Evolutionary conservation across 2,888 invertebrate genomes (phyloP).

Genomic region (Zaprionus obscuricornis): DNA sequence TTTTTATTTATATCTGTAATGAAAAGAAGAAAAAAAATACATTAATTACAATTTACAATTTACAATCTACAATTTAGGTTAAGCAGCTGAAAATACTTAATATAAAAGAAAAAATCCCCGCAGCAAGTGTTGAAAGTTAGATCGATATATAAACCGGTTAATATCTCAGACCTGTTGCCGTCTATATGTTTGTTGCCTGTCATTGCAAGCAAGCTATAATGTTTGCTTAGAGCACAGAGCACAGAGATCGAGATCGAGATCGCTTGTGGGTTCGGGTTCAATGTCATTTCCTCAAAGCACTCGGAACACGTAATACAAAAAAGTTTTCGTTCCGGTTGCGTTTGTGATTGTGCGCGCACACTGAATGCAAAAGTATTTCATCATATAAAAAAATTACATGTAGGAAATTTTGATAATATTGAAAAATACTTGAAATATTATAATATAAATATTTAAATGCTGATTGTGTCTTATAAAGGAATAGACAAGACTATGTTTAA

Average conservation of each 20-base stretch:
- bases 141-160: conserved; percentile 33
- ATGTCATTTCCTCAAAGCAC: conserved; percentile 64
- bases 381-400: conserved; percentile 3
- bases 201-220: conserved; percentile 21
- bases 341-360: conserved; percentile 1
- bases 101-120: conserved; percentile 11
- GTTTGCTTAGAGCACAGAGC: conserved; percentile 1
- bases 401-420: not conserved
- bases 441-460: no score
- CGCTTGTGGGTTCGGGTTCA: no score
- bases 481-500: no score
- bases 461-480: no score
- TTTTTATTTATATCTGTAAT: conserved; percentile 34
- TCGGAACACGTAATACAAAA: conserved; percentile 37
- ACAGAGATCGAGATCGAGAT: conserved; percentile 10
- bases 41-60: not conserved
- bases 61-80: conserved; percentile 51
- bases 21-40: not conserved
- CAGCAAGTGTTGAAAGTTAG: no score
- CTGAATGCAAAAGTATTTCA: not conserved
- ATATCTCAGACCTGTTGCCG: no score
- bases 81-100: no score
- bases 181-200: conserved; percentile 6
- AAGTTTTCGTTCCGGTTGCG: conserved; percentile 44
- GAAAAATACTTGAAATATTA: no score